Base-by-base conservation (phyloP, 2,888 invertebrate genomes). In the Calameuta pallipes region DNA sequence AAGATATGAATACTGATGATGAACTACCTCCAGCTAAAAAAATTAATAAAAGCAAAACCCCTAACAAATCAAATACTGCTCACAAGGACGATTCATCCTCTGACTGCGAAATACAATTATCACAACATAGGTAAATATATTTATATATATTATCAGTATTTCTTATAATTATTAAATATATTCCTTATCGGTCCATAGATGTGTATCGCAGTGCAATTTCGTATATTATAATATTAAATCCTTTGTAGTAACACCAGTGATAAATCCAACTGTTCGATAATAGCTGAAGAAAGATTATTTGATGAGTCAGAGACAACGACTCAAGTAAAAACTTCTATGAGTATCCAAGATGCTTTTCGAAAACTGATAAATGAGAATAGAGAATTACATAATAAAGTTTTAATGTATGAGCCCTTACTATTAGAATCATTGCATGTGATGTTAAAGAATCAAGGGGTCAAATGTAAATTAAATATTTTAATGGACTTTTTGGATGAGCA, bases 401-500 rank as follows among this genome's bases (percentile, higher is more conserved):
- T 94, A 15, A 86, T 86, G 68, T 94, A 93, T 83, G 92, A 93
- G 86, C 93, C 94, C 3, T 83, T 94, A 78, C 91, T 92, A 82
- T 83, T 94, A 30, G 92, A 93, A 82, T 85, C 89, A 1, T 85
- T 94, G 68, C 92, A 92, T 81, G 81, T 84, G 23, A 88, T 87
- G 78, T 82, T 94, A 6, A 92, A 92, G 81, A 86, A 87, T 31
- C 86, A 88, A 75, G 93, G 92, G 13, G 89, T 92, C 11, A 92
- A 92, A 83, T 92, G 92, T 79, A 92, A 91, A 36, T 83, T 91
- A 73, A 89, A 89, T 73, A 89, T 89, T 70, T 85, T 94, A 0
- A 92, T 92, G 89, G 91, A 93, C 79, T 93, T 92, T 81, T 86
- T 94, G 34, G 93, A 94, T 89, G 92, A 93, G 81, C 90, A 93